Evolutionary conservation across 2,888 invertebrate species (phyloP), one percentile per base, ranked within the genome.

Genomic region (Sminthurinus aureus): DNA sequence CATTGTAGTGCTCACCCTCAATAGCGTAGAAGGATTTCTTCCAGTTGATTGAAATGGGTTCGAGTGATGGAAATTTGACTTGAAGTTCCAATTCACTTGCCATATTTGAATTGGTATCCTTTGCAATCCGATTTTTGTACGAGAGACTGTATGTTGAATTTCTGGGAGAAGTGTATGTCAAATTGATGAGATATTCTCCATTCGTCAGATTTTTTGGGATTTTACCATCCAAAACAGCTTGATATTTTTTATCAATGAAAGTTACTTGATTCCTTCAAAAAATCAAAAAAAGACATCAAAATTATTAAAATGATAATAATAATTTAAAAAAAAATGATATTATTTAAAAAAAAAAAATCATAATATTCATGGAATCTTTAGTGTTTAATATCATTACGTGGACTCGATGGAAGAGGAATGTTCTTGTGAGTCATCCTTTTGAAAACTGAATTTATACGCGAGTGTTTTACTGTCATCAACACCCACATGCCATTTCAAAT

Each of bases 231-330:
- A 89, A 89, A 84, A 92, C 92, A 0, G 91, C 85, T 24, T 90
- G 89, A 8, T 92, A 87, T 84, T 92, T 92, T 77, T 93, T 90
- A 0, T 91, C 91, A 0, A 91, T 89, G 3, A 92, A 84, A 73
- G 93, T 92, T 0, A 93, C 85, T 1, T 90, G 88, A 87, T 93
- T 94, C 89, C 92, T 92, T 82, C 9, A 22, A 26, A 13, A 51
- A 20, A 51, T 13, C 76, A 76, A 78, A 22, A 77, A 20, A 15
- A 77, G 1, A 50, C n/a, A n/a, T n/a, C n/a, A 58, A 22, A 74
- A 18, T n/a, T 22, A 18, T 64, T 3, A 69, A 69, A 69, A 22
- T 58, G 9, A 58, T 6, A 58, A 58, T 15, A 11, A 58, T 20
- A 22, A 20, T 69, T 69, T 69, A 69, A 20, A 18, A 69, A n/a